These are phyloP conservation scores for Phoebastria nigripes DNA, from an alignment of 2,797 vertebrate species.

Conservation along the genomic window DNA sequence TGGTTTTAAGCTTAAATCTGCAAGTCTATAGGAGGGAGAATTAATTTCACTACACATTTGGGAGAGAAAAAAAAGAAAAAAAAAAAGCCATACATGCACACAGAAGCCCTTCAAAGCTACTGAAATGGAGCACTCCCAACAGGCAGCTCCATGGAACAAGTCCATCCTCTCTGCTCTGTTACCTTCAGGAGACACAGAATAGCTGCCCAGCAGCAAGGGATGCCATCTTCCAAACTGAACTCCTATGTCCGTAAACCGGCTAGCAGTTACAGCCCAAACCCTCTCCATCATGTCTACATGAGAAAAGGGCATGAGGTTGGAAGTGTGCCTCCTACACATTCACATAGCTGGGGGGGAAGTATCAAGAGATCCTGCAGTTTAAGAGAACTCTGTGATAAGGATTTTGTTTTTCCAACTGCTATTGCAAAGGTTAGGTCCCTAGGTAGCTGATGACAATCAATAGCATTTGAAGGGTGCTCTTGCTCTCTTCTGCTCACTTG, in stretches of 20 bases:
- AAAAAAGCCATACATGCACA: too few relatives aligned
- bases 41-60: background rate
- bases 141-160: background rate
- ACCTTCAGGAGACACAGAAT: background rate
- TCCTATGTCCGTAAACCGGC: rapidly evolving
- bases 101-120: background rate
- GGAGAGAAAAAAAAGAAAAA: too few relatives aligned
- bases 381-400: background rate
- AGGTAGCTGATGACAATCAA: background rate
- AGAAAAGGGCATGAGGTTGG: background rate
- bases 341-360: background rate
- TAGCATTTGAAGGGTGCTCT: background rate
- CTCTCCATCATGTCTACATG: background rate
- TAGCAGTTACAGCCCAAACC: background rate
- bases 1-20: background rate
- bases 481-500: background rate
- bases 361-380: background rate
- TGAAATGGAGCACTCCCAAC: background rate
- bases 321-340: background rate
- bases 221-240: background rate
- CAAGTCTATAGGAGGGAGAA: background rate
- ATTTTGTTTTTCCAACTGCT: background rate
- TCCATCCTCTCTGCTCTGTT: background rate
- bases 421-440: background rate
- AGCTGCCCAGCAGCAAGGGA: background rate